A percentile compares a stretch with the other conserved stretches of the same genome.
These are phyloP conservation scores for Rhyzopertha dominica DNA, from an alignment of 1,140 invertebrate species.

Conservation along the genomic window DNA sequence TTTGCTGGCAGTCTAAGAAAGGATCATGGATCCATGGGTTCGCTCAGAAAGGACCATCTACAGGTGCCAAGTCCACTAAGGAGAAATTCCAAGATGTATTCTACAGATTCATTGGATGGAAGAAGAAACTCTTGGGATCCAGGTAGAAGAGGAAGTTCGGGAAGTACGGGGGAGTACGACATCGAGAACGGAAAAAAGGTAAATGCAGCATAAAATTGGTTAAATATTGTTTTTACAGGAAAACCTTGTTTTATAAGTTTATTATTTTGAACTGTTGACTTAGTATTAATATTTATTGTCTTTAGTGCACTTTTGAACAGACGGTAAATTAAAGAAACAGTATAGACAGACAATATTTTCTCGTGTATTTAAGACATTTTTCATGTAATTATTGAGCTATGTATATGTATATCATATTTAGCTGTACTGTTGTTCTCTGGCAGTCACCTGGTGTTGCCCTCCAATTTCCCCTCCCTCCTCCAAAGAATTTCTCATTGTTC, in stretches of 20 bases:
- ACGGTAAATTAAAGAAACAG: no score
- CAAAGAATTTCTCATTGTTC: no score
- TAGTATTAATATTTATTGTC: no score
- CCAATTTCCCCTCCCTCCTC: no score
- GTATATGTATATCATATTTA: no score
- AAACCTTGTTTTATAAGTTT: slow-evolving; percentile 4
- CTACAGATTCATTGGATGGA: slow-evolving; percentile 66
- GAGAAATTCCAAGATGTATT: slow-evolving; percentile 51
- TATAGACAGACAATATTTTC: no score
- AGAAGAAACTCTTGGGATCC: slow-evolving; percentile 66
- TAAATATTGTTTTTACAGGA: slow-evolving; percentile 5
- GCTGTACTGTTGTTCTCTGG: no score
- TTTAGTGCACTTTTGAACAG: no score
- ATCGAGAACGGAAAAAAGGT: slow-evolving; percentile 11
- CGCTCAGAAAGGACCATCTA: slow-evolving; percentile 40
- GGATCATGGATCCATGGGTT: slow-evolving; percentile 48
- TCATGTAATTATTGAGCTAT: no score
- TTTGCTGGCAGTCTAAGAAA: slow-evolving; percentile 61
- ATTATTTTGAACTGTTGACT: background rate
- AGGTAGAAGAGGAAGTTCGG: slow-evolving; percentile 55
- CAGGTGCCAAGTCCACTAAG: slow-evolving; percentile 24
- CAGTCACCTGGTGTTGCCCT: no score
- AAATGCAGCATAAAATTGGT: no score
- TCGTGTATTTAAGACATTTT: no score
- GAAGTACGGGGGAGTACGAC: slow-evolving; percentile 52